A percentile compares a stretch with the other conserved stretches of the same genome.
Evolutionary conservation across 2,888 invertebrate species (phyloP).

Genomic region (Sarcophaga carnaria): DNA sequence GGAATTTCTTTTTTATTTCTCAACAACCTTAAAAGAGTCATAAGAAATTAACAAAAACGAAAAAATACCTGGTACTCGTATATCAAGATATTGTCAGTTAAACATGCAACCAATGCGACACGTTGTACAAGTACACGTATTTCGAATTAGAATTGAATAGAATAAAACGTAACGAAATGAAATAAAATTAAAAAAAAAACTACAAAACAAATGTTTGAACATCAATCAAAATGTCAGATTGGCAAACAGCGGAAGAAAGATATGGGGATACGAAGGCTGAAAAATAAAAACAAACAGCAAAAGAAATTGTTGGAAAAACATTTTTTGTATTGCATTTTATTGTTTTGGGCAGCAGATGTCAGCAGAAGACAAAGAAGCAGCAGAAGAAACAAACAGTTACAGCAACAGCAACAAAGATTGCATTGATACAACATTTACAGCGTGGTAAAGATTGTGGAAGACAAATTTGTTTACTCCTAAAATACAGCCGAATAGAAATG

Average conservation of each 20-base stretch:
- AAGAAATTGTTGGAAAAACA: background rate
- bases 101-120: slow-evolving; percentile 33
- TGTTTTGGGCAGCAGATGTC: slow-evolving; percentile 16
- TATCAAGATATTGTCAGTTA: slow-evolving; percentile 54
- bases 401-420: background rate
- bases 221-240: slow-evolving; percentile 70
- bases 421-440: background rate
- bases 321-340: slow-evolving; percentile 20
- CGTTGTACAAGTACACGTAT: slow-evolving; percentile 48
- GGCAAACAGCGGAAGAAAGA: background rate
- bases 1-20: slow-evolving; percentile 30
- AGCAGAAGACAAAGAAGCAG: background rate
- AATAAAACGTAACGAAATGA: slow-evolving; percentile 29
- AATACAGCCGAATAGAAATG: no score
- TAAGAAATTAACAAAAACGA: background rate
- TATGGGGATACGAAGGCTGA: slow-evolving; percentile 15
- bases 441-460: background rate
- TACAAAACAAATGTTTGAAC: slow-evolving; percentile 67
- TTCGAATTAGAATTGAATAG: slow-evolving; percentile 47
- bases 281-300: background rate
- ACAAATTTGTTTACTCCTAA: background rate
- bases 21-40: slow-evolving; percentile 6
- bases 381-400: background rate
- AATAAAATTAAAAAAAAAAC: no score
- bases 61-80: background rate